Base-by-base conservation (phyloP, 2,113 vertebrate genomes). In the Rhabdornis inornatus region DNA sequence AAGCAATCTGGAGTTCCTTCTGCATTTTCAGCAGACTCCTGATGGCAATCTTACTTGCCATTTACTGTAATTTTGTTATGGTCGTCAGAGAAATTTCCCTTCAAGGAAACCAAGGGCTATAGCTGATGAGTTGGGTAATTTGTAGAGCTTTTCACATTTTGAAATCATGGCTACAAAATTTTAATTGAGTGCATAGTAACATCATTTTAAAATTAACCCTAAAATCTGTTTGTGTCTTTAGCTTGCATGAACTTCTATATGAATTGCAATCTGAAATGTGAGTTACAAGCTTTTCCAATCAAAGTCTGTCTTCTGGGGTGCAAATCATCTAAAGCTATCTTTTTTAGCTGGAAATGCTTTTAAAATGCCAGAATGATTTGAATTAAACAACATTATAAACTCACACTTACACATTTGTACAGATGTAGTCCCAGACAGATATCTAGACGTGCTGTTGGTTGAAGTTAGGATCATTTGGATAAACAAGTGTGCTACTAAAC, bases 371-470 rank as follows among this genome's bases (percentile, higher is more conserved):
- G 64, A 77, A 74, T 80, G 55, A 72, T 85, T 92, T 93, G 45
- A 83, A 94, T 95, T 94, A 89, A 96, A 95, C 90, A 86, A 85
- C 83, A 90, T 94, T 56, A 91, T 91, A 95, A 89, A 87, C 45
- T 97, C 84, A 79, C 74, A 89, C 71, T 68, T 94, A 64, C 1
- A 37, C 60, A 81, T 92, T 87, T 75, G 25, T 65, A 64, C 17
- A 85, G 63, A 56, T n/a, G 7, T 50, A 80, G 53, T 76, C 75
- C 59, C 63, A 76, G 68, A 49, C 42, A 61, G 89, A 83, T 86
- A 75, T 88, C 28, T 71, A 87, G 75, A 44, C n/a, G 71, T 25
- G 40, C 47, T 37, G 7, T 65, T 92, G 79, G 89, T 57, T 93
- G 68, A 82, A 90, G 70, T 69, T 55, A 87, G 37, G 63, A 84